Conservation (phyloP, 2,113 vertebrate species). For the Genyomyrus donnyi region DNA sequence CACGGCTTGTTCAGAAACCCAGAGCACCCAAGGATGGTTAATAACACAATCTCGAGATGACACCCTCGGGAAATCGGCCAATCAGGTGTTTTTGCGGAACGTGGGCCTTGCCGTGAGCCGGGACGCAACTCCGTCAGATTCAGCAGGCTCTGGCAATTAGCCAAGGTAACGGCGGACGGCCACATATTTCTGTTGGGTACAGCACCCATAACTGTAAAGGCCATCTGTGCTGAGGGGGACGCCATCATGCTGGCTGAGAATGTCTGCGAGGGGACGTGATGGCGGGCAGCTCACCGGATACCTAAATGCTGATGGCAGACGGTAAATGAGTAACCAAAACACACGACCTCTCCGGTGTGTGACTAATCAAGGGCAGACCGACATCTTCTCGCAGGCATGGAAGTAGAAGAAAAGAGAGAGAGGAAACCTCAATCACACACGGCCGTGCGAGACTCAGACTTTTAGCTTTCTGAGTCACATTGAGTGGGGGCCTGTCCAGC, state of each 20-base stretch:
- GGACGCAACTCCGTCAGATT: background rate
- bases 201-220: background rate
- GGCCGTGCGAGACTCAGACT: slow-evolving; percentile 28
- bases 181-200: background rate
- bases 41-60: background rate
- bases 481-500: slow-evolving; percentile 36
- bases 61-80: background rate
- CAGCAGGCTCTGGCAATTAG: background rate
- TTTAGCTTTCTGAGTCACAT: slow-evolving; percentile 43
- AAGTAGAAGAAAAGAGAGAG: background rate
- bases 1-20: background rate
- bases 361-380: slow-evolving; percentile 1
- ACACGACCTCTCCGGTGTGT: background rate
- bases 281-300: background rate
- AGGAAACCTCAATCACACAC: background rate
- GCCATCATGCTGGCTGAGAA: background rate
- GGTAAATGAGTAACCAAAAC: background rate
- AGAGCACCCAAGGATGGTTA: background rate
- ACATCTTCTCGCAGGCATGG: background rate
- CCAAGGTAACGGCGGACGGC: background rate
- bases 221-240: background rate
- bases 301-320: background rate
- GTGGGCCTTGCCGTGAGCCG: background rate
- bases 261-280: background rate
- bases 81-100: background rate